Base-by-base conservation (phyloP, 2,888 invertebrate species). In the Syrphus vitripennis region DNA sequence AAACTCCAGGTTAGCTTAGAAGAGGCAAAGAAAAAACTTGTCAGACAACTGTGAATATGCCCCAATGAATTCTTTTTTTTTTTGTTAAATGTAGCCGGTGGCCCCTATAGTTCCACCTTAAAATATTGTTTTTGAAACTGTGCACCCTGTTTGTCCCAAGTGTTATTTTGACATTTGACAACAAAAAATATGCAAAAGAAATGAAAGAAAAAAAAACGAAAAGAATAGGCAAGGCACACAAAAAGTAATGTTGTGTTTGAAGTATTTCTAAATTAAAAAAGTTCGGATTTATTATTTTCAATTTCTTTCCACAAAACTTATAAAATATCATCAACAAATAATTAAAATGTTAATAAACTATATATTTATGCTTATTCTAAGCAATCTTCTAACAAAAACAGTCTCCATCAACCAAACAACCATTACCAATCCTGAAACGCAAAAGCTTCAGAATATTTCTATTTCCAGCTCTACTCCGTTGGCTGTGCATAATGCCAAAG, bases 331-430 rank as follows among this genome's bases (percentile, higher is more conserved):
- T 4, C 3, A 19, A 5, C 2, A 21, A 50, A 65, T 6, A 21
- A 9, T 16, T 14, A 80, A 65, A 77, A 81, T 84, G 84, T 55
- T 81, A 16, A 16, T 67, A 19, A 65, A 76, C 37, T 84, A 72
- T 34, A 16, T 24, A 4, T 31, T 71, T 14, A 5, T 84, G 45
- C 29, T 84, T 48, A 48, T 76, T 0, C 10, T 84, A 10, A 45
- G 72, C 67, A 67, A 77, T 19, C 55, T 31, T 14, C n/a, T 77
- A 7, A 7, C 40, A 21, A 29, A 37, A 3, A 53, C 67, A 19
- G 4, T 21, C 40, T 55, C 16, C 14, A 37, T 24, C 19, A 69
- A 42, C 9, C 12, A 26, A 19, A 76, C 75, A 31, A 80, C 14
- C n/a, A 71, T 72, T 67, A 24, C 61, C 12, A 72, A 77, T 48